Conservation (phyloP, 2,797 vertebrate genomes). For the Setipinna tenuifilis region DNA sequence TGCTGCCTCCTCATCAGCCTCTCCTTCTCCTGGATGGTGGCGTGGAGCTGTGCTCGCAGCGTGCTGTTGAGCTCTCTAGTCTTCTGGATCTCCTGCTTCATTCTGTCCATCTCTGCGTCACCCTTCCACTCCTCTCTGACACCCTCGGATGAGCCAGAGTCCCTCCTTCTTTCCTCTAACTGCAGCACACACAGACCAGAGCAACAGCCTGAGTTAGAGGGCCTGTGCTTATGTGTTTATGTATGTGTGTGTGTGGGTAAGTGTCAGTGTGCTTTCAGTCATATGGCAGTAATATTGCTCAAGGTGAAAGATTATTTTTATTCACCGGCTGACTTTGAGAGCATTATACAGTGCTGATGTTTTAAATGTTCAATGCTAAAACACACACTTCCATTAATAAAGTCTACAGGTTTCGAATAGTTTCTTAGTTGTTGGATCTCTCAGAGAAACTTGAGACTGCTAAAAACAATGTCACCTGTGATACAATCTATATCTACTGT, state of each 20-base stretch:
- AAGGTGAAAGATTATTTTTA: too few relatives aligned
- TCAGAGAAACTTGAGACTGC: too few relatives aligned
- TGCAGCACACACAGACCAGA: slow-evolving; percentile 39
- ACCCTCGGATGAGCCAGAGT: slow-evolving; percentile 63
- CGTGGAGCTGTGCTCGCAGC: slow-evolving; percentile 78
- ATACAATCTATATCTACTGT: too few relatives aligned
- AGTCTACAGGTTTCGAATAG: too few relatives aligned
- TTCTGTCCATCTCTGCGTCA: slow-evolving; percentile 79
- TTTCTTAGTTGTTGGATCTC: too few relatives aligned
- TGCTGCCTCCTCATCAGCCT: slow-evolving; percentile 52
- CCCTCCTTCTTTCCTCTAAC: slow-evolving; percentile 69
- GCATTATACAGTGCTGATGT: too few relatives aligned
- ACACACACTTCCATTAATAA: too few relatives aligned
- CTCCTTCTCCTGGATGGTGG: slow-evolving; percentile 56
- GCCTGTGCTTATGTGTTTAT: neutral
- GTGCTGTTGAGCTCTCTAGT: slow-evolving; percentile 82
- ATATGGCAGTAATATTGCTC: neutral
- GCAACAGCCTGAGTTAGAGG: neutral
- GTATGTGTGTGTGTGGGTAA: neutral
- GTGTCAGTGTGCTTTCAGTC: neutral
- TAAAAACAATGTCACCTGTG: too few relatives aligned
- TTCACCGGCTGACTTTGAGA: too few relatives aligned
- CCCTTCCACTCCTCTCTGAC: slow-evolving; percentile 74
- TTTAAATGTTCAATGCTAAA: too few relatives aligned
- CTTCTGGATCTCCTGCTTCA: slow-evolving; percentile 84